Evolutionary conservation across 2,888 invertebrate genomes (phyloP), one percentile per base, ranked within the genome.

Genomic region (Antitype chi): DNA sequence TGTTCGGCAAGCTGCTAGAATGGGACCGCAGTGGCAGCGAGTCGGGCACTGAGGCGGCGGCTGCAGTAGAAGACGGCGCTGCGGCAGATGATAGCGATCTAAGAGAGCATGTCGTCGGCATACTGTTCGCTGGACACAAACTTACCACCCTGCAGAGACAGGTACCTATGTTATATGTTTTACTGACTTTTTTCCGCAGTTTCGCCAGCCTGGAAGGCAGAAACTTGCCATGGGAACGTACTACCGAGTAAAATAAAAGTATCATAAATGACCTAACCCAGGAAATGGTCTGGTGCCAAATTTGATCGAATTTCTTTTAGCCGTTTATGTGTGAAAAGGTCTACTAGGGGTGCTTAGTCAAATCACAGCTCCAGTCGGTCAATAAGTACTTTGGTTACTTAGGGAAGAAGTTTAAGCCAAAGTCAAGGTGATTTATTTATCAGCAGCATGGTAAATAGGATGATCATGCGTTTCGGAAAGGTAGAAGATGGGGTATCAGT

Each of bases 41-140:
- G 25, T 94, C 97, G 97, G 85, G 98, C 97, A 90, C 97, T 97
- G 92, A 97, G 96, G 68, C 97, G 96, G 90, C 87, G 0, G 88
- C 84, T 0, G 90, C 89, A 0, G 90, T 85, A 0, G 92, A 93
- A 71, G 90, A 94, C 88, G 89, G 92, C 76, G 76, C 93, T 83
- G 89, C 94, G 82, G 73, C 91, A 1, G 94, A 92, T 93, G 97
- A 94, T 93, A 97, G 89, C 81, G 99, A 99, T 91, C 96, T 99
- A 13, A 97, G 99, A 63, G 99, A 99, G 91, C 99, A 99, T 92
- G 99, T 99, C 97, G 99, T 99, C 64, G 99, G 99, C 80, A 99
- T 99, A 89, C 96, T 99, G 67, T 99, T 99, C 94, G 99, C 99
- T 76, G 97, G 99, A 69, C 99, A 99, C 92, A 99, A 99, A 93